phyloP scores from a whole-genome alignment of 2,113 vertebrate genomes.

The Tor tambroides region DNA sequence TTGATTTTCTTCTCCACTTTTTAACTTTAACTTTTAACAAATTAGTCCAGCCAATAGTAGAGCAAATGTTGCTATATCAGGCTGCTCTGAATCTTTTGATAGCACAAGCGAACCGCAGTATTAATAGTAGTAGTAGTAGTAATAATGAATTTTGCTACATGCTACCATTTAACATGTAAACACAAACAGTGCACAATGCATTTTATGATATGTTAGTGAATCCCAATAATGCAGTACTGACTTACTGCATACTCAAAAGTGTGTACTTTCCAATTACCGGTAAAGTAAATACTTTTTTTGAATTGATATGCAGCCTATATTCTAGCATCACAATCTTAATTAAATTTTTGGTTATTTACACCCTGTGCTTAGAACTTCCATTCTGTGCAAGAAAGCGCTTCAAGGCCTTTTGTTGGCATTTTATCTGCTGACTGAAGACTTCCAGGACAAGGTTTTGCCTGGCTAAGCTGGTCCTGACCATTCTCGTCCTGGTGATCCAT shows the following conservation, averaged over 20 bases:
- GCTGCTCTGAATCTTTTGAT: not conserved
- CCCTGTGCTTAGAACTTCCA: slow-evolving; percentile 67
- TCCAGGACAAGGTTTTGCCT: slow-evolving; percentile 76
- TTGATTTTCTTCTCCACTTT: no score
- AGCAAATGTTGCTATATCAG: not conserved
- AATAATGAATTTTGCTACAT: not conserved
- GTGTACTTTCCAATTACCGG: not conserved
- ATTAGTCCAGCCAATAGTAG: not conserved
- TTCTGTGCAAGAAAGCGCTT: slow-evolving; percentile 66
- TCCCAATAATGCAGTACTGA: not conserved
- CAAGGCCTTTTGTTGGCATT: slow-evolving; percentile 67
- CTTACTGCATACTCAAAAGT: not conserved
- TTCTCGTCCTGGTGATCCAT: slow-evolving; percentile 84
- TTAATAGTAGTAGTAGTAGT: no score
- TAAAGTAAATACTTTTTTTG: not conserved
- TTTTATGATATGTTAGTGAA: not conserved
- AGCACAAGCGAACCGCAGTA: not conserved
- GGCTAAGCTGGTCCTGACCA: slow-evolving; percentile 81
- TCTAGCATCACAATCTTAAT: slow-evolving; percentile 75
- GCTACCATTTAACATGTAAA: not conserved
- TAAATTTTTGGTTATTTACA: slow-evolving; percentile 78
- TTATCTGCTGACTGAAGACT: slow-evolving; percentile 80
- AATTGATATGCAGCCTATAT: slow-evolving; percentile 26
- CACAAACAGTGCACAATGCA: not conserved
- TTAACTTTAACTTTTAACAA: not conserved